These are phyloP conservation scores for Spodoptera frugiperda DNA, from an alignment of 1,140 invertebrate genomes.

Conservation along the genomic window DNA sequence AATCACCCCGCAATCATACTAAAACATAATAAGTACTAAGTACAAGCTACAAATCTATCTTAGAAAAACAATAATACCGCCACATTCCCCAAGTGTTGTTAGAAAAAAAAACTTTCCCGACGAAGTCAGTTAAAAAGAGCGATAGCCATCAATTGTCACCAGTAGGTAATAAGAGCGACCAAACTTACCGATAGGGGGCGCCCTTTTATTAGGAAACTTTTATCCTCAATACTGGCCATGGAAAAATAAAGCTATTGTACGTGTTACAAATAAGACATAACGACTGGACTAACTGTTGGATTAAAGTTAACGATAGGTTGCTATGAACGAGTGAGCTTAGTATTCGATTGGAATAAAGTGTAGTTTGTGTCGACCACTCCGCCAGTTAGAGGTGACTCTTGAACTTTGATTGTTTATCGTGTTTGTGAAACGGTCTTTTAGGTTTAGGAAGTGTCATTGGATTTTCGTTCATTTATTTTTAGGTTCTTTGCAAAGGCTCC, in stretches of 20 bases:
- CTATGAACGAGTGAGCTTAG: slow-evolving; percentile 24
- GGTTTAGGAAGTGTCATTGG: neutral
- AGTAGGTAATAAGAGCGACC: slow-evolving; percentile 77
- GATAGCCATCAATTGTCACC: slow-evolving; percentile 83
- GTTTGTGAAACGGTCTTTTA: neutral
- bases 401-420: slow-evolving; percentile 16
- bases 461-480: too few species aligned
- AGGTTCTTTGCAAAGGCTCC: too few species aligned
- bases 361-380: slow-evolving; percentile 8
- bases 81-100: slow-evolving; percentile 47
- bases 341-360: slow-evolving; percentile 35
- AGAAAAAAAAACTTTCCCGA: slow-evolving; percentile 62
- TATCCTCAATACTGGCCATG: slow-evolving; percentile 69
- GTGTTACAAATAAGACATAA: slow-evolving; percentile 80
- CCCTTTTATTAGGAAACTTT: slow-evolving; percentile 84
- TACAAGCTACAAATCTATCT: neutral
- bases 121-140: slow-evolving; percentile 80
- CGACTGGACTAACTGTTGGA: slow-evolving; percentile 52
- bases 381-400: slow-evolving; percentile 3
- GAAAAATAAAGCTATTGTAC: slow-evolving; percentile 83
- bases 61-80: slow-evolving; percentile 21
- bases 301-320: slow-evolving; percentile 50
- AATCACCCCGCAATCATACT: neutral
- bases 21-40: too few species aligned
- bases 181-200: slow-evolving; percentile 74